Base-by-base conservation (phyloP, 2,797 vertebrate genomes). In the Poecilia picta region DNA sequence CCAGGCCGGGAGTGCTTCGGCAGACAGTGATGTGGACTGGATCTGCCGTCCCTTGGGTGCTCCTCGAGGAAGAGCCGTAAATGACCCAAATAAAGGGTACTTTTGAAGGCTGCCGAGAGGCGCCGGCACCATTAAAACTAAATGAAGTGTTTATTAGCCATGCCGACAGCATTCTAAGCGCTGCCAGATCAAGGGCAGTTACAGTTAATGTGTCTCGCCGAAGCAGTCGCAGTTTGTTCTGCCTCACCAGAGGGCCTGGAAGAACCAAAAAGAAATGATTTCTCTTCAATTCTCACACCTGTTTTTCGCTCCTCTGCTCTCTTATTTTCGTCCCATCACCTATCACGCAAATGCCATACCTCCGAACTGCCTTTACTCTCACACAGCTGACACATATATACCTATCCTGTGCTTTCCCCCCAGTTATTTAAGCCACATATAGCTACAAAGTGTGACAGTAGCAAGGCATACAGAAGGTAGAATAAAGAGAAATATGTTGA, bases 61-160 rank as follows among this genome's bases (percentile, higher is more conserved):
- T 95, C 93, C 94, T 95, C 87, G 85, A 95, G 95, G 96, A 96
- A 95, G 95, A 95, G 95, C 94, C 91, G 88, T 96, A 96, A 96
- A 96, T 96, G 95, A 96, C 95, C 96, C 95, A 96, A 96, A 96
- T 96, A 96, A 96, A 96, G 95, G 95, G 94, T 95, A 94, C 94
- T 95, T 96, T 94, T 95, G 95, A 95, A 95, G 95, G 95, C 95
- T 95, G 92, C 81, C 55, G 91, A 92, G 94, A 95, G 95, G 93
- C 93, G 92, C 93, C 91, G 91, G 93, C 94, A 92, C 94, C 95
- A 96, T 96, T 96, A 96, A 96, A 96, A 96, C 94, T 95, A 96
- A 96, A 96, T 95, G 95, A 96, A 96, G 95, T 96, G 96, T 96
- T 96, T 96, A 96, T 96, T 96, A 96, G 96, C 93, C 94, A 87